Evolutionary conservation across 2,888 invertebrate species (phyloP), one percentile per base, ranked within the genome.

Genomic region (Mamestra brassicae): DNA sequence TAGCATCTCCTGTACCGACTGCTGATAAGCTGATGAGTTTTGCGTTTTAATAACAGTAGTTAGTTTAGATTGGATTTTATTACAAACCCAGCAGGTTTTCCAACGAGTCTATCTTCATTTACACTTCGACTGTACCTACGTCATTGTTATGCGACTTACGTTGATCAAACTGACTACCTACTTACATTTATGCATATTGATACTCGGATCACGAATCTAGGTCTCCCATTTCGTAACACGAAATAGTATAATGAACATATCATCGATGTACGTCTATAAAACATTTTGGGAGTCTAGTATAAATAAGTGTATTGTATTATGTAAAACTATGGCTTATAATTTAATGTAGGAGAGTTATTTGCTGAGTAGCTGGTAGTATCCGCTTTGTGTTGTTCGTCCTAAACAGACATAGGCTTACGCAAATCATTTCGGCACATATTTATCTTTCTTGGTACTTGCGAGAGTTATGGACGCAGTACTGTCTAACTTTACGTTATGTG

Each of bases 361-460:
- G 63, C 55, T 36, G 68, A 79, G 71, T 74, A 71, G 71, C 84
- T 67, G 36, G 38, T 70, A 64, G 58, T 66, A 67, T 74, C 61
- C 80, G 67, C 62, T 74, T 71, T 87, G 78, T 80, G 69, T 67
- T 68, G 45, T 52, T 69, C 63, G 78, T 86, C 85, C 85, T 86
- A 86, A 88, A 88, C 88, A 88, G 88, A 86, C 81, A 86, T 17
- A 61, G 79, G 78, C 80, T 78, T 72, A 79, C 70, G 58, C 69
- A 84, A 88, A 88, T 84, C 76, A 86, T 77, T 86, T 81, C 26
- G 74, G 78, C 61, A 88, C 70, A 88, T 88, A 84, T 86, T 86
- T 88, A 84, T 81, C 87, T 88, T 86, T 71, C 17, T 67, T n/a
- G 60, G 69, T 77, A 86, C 71, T 70, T 72, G 17, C 45, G 10